Evolutionary conservation across 2,797 vertebrate genomes (phyloP), one percentile per base, ranked within the genome.

Genomic region (Anableps anableps): DNA sequence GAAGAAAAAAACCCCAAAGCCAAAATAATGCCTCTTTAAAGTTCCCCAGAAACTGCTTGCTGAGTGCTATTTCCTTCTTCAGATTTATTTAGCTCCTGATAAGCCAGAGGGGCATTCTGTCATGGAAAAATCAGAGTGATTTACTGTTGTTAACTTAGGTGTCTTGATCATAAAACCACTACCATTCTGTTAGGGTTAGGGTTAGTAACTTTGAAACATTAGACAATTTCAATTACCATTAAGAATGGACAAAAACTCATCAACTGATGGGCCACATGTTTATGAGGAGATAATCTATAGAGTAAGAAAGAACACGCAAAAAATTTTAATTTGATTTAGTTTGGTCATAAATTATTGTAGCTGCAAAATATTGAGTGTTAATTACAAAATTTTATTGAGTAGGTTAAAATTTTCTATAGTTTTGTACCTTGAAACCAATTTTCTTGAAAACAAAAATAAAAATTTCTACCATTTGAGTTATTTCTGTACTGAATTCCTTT

Each of bases 11-110:
- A 16, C 36, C 36, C 36, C 38, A 26, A 48, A 64, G 60, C 38
- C 58, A 43, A 76, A 76, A 34, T 48, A 48, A 45, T 76, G 38
- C 23, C 74, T 64, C 36, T 76, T 62, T 76, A 14, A 66, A 64
- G 75, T 48, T 43, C 51, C 74, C 41, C 19, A 43, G 53, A 76
- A 47, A 75, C 53, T 58, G 16, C 55, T 60, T 0, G 7, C 50
- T 9, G 23, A 75, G 16, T 43, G 74, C 26, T 21, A 29, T 45
- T 60, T 45, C 26, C 36, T 58, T 58, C 58, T 48, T 76, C 55
- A 34, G 45, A 64, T 64, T 47, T 64, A 36, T 48, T 66, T 50
- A 36, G 31, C 47, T 68, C 60, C 60, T 36, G 31, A 50, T 48
- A 77, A 21, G 21, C 55, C 19, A 13, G n/a, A 75, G 34, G 73